Evolutionary conservation across 1,140 invertebrate genomes (phyloP).

Genomic region (Chironomus striatipennis): DNA sequence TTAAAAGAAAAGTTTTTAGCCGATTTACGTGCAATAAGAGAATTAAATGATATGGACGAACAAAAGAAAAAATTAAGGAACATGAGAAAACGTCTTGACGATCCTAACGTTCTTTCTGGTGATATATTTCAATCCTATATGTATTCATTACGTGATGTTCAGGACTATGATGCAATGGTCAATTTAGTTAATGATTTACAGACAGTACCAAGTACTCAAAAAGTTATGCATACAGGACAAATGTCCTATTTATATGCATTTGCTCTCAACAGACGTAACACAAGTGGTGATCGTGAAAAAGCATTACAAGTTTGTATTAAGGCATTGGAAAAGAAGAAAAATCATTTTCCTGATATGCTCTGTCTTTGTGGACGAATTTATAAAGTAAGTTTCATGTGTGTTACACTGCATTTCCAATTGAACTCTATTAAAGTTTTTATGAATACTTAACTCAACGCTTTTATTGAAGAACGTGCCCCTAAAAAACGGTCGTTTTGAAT

Average conservation of each 20-base stretch:
- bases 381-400: constrained; percentile 47
- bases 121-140: constrained; percentile 91
- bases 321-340: constrained; percentile 85
- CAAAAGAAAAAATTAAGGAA: constrained; percentile 77
- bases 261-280: constrained; percentile 91
- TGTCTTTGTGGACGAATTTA: constrained; percentile 97
- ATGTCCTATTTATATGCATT: constrained; percentile 94
- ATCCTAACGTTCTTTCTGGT: constrained; percentile 90
- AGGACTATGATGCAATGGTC: constrained; percentile 98
- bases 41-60: constrained; percentile 67
- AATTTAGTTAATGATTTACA: constrained; percentile 91
- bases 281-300: constrained; percentile 87
- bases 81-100: constrained; percentile 88
- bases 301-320: constrained; percentile 86
- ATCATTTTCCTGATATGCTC: constrained; percentile 93
- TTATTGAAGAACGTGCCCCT: too few relatives aligned
- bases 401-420: too few relatives aligned
- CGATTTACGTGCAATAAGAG: constrained; percentile 88
- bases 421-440: too few relatives aligned
- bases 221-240: constrained; percentile 79
- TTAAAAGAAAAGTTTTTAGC: constrained; percentile 96
- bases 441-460: too few relatives aligned
- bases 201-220: constrained; percentile 84
- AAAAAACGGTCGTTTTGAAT: too few relatives aligned
- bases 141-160: constrained; percentile 84